These are phyloP conservation scores for Germaria angustata DNA, from an alignment of 2,888 invertebrate genomes.

Conservation along the genomic window DNA sequence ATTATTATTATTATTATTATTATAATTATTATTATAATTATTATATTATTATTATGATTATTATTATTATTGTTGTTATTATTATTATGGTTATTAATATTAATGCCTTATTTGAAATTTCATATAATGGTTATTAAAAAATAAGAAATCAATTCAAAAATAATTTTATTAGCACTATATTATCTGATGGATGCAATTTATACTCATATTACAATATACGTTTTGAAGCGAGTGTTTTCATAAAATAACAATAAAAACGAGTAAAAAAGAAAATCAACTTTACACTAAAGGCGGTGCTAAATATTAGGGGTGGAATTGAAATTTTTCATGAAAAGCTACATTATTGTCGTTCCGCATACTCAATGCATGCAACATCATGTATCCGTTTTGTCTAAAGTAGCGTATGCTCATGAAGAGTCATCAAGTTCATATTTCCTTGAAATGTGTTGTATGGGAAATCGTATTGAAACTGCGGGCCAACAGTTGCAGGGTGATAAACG, in stretches of 20 bases:
- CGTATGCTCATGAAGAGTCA: background rate
- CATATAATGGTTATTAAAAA: conserved; percentile 7
- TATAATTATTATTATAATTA: conserved; percentile 19
- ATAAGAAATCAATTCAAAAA: conserved; percentile 32
- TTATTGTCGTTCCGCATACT: conserved; percentile 26
- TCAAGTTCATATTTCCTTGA: background rate
- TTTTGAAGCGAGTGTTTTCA: conserved; percentile 59
- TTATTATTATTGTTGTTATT: background rate
- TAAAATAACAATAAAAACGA: conserved; percentile 61
- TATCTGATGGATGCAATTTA: conserved; percentile 61
- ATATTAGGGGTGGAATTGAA: conserved; percentile 61
- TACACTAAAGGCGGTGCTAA: conserved; percentile 60
- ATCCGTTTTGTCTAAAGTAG: background rate
- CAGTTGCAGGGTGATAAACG: conserved; percentile 47
- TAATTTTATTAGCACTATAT: conserved; percentile 59
- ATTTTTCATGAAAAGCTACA: conserved; percentile 58
- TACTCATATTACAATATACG: conserved; percentile 62
- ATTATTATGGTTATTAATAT: background rate
- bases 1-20: background rate
- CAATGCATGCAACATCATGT: background rate
- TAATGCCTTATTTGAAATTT: background rate
- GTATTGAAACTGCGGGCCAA: background rate
- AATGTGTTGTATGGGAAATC: background rate
- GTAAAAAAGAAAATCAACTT: conserved; percentile 43
- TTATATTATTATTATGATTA: background rate